Conservation (phyloP, 2,113 vertebrate genomes). For the Prinia subflava region DNA sequence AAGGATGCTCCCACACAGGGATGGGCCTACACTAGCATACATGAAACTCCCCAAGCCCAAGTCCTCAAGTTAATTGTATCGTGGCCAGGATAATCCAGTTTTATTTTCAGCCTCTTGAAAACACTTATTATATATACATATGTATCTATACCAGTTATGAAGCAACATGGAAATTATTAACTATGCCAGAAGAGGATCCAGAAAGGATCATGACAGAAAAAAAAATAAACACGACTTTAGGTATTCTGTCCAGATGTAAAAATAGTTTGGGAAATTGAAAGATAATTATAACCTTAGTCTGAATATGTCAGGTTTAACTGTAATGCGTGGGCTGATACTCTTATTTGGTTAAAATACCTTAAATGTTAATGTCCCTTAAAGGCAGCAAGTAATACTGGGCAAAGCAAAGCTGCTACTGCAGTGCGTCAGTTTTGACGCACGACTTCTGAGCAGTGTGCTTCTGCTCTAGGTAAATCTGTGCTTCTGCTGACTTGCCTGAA, state of each 20-base stretch:
- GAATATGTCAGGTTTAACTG: neutral
- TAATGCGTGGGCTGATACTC: neutral
- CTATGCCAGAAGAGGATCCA: neutral
- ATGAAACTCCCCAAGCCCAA: neutral
- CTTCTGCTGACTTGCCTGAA: neutral
- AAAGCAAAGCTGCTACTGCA: neutral
- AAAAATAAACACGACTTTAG: neutral
- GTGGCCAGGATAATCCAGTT: neutral
- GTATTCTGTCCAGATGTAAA: neutral
- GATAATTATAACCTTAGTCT: neutral
- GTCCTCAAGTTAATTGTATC: neutral
- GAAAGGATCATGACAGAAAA: neutral
- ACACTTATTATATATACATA: neutral
- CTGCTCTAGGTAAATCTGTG: neutral
- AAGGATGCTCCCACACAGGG: neutral
- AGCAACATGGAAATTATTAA: neutral
- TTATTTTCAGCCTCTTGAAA: neutral
- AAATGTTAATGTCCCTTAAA: neutral
- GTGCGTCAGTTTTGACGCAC: rapidly evolving
- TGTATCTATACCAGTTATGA: neutral
- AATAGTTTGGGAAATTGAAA: neutral
- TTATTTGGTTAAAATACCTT: neutral
- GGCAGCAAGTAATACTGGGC: neutral
- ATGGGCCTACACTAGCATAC: neutral
- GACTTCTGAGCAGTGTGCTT: neutral